These are phyloP conservation scores for Melanotaenia duboulayi DNA, from an alignment of 2,113 vertebrate genomes.

Conservation along the genomic window DNA sequence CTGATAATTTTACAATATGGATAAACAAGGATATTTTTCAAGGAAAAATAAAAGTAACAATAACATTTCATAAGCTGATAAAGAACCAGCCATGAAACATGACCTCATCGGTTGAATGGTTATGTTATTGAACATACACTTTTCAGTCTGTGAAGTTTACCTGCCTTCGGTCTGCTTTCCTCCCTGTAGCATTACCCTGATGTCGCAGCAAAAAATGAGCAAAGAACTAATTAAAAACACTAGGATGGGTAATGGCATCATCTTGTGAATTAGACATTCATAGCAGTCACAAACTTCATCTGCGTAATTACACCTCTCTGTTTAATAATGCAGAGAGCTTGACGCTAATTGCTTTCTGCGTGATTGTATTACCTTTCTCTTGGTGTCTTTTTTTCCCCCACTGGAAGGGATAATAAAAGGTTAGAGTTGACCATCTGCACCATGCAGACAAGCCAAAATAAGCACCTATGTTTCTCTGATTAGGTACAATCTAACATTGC, in stretches of 20 bases:
- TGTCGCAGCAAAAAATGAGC: constrained; percentile 28
- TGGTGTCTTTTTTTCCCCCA: constrained; percentile 25
- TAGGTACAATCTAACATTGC: constrained; percentile 44
- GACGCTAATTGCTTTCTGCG: constrained; percentile 77
- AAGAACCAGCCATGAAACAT: no score
- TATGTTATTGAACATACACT: no score
- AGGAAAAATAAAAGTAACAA: no score
- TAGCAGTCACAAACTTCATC: constrained; percentile 70
- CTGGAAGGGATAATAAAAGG: constrained; percentile 51
- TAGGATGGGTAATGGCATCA: constrained; percentile 45
- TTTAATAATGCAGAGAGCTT: constrained; percentile 74
- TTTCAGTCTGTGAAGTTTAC: constrained; percentile 5
- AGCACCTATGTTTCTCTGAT: constrained; percentile 28
- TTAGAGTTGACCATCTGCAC: constrained; percentile 68
- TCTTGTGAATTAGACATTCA: constrained; percentile 54
- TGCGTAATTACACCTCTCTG: constrained; percentile 76
- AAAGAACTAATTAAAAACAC: constrained; percentile 61
- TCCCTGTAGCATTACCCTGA: constrained; percentile 56
- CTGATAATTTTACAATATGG: no score
- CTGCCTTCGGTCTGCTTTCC: constrained; percentile 6
- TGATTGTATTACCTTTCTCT: constrained; percentile 76
- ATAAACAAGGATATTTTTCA: no score
- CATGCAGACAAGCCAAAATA: constrained; percentile 39
- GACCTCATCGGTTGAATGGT: background rate
- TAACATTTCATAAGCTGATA: no score